phyloP scores from a whole-genome alignment of 2,113 vertebrate species.

The Psophia crepitans region DNA sequence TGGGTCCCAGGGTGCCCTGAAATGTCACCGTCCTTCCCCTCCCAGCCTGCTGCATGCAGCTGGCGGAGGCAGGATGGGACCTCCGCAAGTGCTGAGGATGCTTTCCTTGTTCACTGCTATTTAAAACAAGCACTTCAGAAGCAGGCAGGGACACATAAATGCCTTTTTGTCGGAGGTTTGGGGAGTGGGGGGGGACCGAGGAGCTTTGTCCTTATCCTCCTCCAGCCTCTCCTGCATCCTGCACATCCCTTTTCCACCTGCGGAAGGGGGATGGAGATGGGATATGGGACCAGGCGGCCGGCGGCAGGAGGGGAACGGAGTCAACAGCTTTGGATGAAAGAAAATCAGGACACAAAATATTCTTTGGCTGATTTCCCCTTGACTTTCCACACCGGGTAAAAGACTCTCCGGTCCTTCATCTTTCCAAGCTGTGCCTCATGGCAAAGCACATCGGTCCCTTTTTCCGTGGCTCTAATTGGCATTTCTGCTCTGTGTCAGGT shows the following conservation, averaged over 20 bases:
- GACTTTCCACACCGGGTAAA: not conserved
- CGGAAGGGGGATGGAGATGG: not conserved
- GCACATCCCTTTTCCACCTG: not conserved
- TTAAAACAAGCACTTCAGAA: not conserved
- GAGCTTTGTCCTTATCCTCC: not conserved
- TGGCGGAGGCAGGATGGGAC: not conserved
- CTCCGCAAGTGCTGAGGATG: too few relatives aligned
- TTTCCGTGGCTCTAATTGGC: not conserved
- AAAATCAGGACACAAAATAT: not conserved
- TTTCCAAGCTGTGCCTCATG: not conserved
- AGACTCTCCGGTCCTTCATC: not conserved
- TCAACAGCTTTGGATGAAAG: not conserved
- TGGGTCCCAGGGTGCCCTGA: not conserved
- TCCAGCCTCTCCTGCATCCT: not conserved
- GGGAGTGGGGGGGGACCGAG: not conserved
- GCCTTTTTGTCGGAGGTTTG: not conserved
- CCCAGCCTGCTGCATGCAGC: not conserved
- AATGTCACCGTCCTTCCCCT: not conserved
- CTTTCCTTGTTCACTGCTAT: fast-evolving
- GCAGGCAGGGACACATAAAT: not conserved
- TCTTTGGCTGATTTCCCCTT: not conserved
- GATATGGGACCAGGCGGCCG: not conserved
- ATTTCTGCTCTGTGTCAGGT: not conserved
- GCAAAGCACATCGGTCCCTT: not conserved
- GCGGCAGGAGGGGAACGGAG: fast-evolving